Evolutionary conservation across 2,888 invertebrate genomes (phyloP).

Genomic region (Cactoblastis cactorum): DNA sequence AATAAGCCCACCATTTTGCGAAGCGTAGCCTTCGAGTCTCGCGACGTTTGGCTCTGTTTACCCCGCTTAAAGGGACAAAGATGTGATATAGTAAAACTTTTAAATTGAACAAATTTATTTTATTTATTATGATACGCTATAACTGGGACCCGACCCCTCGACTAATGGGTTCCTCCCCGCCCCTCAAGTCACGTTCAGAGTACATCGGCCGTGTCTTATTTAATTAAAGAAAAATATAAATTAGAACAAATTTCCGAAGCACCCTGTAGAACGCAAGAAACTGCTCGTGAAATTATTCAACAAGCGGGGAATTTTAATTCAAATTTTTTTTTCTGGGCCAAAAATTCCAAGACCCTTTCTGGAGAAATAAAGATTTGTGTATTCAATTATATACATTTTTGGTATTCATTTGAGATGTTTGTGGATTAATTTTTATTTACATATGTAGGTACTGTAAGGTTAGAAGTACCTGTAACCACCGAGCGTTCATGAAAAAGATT

Average conservation of each 20-base stretch:
- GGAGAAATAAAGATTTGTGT: neutral
- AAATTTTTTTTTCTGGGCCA: conserved; percentile 8
- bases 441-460: no score
- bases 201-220: conserved; percentile 57
- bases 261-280: conserved; percentile 24
- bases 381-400: neutral
- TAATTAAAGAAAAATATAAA: conserved; percentile 69
- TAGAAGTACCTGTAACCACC: no score
- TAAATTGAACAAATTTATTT: neutral
- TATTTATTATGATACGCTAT: no score
- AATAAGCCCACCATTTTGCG: no score
- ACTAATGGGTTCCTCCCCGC: conserved; percentile 46
- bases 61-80: no score
- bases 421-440: no score
- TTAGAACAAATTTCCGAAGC: conserved; percentile 57
- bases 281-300: conserved; percentile 30
- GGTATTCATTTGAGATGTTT: neutral
- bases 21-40: no score
- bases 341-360: conserved; percentile 8
- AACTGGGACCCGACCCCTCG: conserved; percentile 25
- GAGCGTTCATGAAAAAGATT: no score
- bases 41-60: no score
- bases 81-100: no score
- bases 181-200: conserved; percentile 49
- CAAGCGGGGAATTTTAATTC: conserved; percentile 26